phyloP scores from a whole-genome alignment of 1,140 invertebrate species.

The Drosophila repleta region DNA sequence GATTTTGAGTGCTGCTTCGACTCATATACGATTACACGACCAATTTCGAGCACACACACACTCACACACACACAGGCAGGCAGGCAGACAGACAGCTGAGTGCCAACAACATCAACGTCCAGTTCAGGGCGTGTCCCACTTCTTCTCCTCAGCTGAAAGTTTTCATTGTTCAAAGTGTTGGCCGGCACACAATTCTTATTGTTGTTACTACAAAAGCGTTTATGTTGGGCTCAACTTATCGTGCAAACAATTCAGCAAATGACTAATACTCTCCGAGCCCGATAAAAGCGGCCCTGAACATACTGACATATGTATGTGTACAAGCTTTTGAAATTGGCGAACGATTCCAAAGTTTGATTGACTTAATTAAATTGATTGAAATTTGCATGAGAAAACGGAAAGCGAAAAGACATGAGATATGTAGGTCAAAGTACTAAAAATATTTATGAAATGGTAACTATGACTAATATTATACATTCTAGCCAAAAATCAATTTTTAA shows the following conservation, averaged over 20 bases:
- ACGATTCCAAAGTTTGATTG: too few relatives aligned
- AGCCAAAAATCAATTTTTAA: too few relatives aligned
- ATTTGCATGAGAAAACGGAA: too few relatives aligned
- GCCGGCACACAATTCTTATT: constrained; percentile 66
- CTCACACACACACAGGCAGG: constrained; percentile 35
- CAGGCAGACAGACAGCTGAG: constrained; percentile 61
- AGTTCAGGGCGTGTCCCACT: constrained; percentile 35
- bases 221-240: constrained; percentile 58
- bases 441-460: too few relatives aligned
- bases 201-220: constrained; percentile 47
- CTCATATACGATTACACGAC: constrained; percentile 44
- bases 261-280: constrained; percentile 51
- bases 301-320: constrained; percentile 3
- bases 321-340: too few relatives aligned
- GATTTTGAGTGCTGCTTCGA: constrained; percentile 48
- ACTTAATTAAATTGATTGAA: too few relatives aligned
- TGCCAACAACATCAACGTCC: constrained; percentile 47
- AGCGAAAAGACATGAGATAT: too few relatives aligned
- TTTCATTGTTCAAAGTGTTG: constrained; percentile 76
- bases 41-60: constrained; percentile 42
- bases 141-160: constrained; percentile 32
- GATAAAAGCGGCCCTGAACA: constrained; percentile 42
- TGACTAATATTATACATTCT: too few relatives aligned
- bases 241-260: constrained; percentile 75
- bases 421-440: too few relatives aligned